These are phyloP conservation scores for Chrysolina oricalcia DNA, from an alignment of 2,888 invertebrate species.

Conservation along the genomic window DNA sequence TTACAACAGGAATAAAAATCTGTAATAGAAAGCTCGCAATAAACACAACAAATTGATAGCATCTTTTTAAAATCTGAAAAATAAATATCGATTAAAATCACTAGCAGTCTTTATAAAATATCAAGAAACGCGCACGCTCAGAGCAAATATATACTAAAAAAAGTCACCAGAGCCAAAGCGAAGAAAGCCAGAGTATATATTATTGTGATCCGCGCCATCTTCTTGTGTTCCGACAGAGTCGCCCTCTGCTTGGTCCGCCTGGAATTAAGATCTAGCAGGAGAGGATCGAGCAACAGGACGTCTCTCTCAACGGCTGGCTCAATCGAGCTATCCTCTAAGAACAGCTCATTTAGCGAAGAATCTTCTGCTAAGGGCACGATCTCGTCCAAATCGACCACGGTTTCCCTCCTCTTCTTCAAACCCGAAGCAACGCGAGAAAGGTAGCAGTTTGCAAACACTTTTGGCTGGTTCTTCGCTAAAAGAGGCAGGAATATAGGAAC, in stretches of 20 bases:
- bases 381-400: constrained; percentile 64
- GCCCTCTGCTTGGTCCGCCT: constrained; percentile 62
- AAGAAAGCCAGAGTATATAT: constrained; percentile 75
- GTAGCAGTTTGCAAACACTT: constrained; percentile 45
- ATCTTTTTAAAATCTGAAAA: constrained; percentile 37
- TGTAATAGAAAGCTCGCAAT: constrained; percentile 29
- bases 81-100: constrained; percentile 43
- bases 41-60: constrained; percentile 22
- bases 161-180: constrained; percentile 73
- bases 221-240: constrained; percentile 70
- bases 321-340: constrained; percentile 34
- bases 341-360: constrained; percentile 24
- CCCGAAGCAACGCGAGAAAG: constrained; percentile 46
- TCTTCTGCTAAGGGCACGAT: constrained; percentile 65
- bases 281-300: constrained; percentile 72
- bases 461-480: constrained; percentile 32
- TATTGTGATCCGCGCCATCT: constrained; percentile 74
- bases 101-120: constrained; percentile 39
- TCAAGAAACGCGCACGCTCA: constrained; percentile 13
- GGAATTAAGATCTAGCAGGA: constrained; percentile 73
- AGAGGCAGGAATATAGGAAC: constrained; percentile 42
- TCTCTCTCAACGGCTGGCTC: constrained; percentile 58
- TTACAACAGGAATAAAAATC: constrained; percentile 19
- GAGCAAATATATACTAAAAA: constrained; percentile 73
- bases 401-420: constrained; percentile 48